Evolutionary conservation across 2,113 vertebrate genomes (phyloP), one percentile per base, ranked within the genome.

Genomic region (Nothobranchius furzeri): DNA sequence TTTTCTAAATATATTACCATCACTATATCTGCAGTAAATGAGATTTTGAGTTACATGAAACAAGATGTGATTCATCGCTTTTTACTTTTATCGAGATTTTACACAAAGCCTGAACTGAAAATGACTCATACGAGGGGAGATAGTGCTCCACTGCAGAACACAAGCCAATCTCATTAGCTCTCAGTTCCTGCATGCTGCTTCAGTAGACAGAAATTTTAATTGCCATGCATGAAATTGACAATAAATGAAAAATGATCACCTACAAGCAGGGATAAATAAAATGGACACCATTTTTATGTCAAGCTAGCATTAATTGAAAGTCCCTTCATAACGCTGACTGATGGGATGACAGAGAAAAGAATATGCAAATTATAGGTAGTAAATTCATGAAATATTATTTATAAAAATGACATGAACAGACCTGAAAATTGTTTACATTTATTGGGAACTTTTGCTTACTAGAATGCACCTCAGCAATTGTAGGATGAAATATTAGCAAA

Each of bases 311-410:
- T 88, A 87, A 90, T 85, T 85, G 77, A 91, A 84, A 84, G 77
- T 81, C 80, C 59, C 37, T 36, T 77, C 59, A 74, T 78, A 90
- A 59, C 79, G 89, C 88, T 91, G 91, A 92, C 85, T 83, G 55
- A 65, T 73, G 64, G 84, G 82, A 65, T 81, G 70, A 87, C 73
- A 30, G 58, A 36, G 51, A 60, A 79, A 76, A 78, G 60, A 54
- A 75, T 60, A 84, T 63, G 66, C 59, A 68, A 82, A 84, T 87
- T 74, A 71, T 75, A 51, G 78, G 81, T 75, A 46, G 59, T 86
- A 86, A 86, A 87, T 84, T 69, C 15, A 78, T 60, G 49, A 43
- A 70, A 66, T 52, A 1, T 46, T 36, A 71, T 74, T 73, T 71
- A 60, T 76, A 73, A 74, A 71, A 58, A 51, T 36, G 70, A 82